phyloP scores from a whole-genome alignment of 2,113 vertebrate species.

The Girardinichthys multiradiatus region DNA sequence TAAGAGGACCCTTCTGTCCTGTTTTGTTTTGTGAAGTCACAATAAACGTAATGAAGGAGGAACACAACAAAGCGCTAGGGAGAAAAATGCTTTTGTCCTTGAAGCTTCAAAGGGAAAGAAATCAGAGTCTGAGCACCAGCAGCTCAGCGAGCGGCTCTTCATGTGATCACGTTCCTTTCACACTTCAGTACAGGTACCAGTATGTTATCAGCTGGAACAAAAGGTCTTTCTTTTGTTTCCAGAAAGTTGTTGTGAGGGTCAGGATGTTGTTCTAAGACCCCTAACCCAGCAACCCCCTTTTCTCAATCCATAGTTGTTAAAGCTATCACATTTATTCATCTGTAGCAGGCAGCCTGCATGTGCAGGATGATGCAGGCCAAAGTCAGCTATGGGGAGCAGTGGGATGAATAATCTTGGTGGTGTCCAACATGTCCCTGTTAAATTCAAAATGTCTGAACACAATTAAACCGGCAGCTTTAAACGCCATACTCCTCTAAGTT shows the following conservation, averaged over 20 bases:
- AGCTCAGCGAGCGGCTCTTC: conserved; percentile 10
- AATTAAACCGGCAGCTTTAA: too few relatives aligned
- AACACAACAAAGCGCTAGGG: conserved; percentile 24
- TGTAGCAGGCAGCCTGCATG: conserved; percentile 56
- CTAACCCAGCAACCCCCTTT: background rate
- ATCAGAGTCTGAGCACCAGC: conserved; percentile 25
- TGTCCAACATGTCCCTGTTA: background rate
- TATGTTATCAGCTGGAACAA: conserved; percentile 22
- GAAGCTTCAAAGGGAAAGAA: conserved; percentile 34
- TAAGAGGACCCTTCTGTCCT: background rate
- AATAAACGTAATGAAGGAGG: conserved; percentile 10
- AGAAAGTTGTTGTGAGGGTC: conserved; percentile 41
- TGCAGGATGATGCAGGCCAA: background rate
- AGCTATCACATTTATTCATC: conserved; percentile 61
- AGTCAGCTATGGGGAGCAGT: conserved; percentile 6
- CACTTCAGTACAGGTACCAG: conserved; percentile 59
- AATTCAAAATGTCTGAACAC: too few relatives aligned
- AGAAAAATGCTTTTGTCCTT: conserved; percentile 32
- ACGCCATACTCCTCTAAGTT: too few relatives aligned
- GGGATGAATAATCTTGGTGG: background rate
- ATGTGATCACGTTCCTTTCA: conserved; percentile 54
- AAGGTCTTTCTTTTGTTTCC: conserved; percentile 7
- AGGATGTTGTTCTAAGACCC: conserved; percentile 57
- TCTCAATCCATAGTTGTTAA: conserved; percentile 29
- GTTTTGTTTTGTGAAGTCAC: conserved; percentile 15